Conservation (phyloP, 2,888 invertebrate genomes). For the Eilema depressum region DNA sequence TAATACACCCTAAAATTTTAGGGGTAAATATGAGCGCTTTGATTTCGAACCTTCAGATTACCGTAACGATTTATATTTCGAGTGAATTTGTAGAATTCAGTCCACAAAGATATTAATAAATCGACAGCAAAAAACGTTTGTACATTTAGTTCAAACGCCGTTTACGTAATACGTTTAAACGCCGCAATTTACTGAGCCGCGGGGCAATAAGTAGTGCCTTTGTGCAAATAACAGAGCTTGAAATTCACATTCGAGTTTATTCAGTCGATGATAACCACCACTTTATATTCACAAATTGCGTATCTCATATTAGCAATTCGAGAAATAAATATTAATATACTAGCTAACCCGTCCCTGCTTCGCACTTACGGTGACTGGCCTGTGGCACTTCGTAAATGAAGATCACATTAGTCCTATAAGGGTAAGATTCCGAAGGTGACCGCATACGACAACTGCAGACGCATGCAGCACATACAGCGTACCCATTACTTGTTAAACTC, state of each 20-base stretch:
- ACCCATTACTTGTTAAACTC: too few relatives aligned
- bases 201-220: neutral
- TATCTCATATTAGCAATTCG: neutral
- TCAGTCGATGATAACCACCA: neutral
- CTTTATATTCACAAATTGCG: neutral
- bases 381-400: too few relatives aligned
- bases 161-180: too few relatives aligned
- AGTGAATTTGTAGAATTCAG: neutral
- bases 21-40: neutral
- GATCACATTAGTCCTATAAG: too few relatives aligned
- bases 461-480: too few relatives aligned
- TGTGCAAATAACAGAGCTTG: neutral
- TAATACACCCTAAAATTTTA: slow-evolving; percentile 4
- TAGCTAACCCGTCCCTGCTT: neutral
- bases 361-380: too few relatives aligned
- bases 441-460: too few relatives aligned
- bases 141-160: neutral
- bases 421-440: too few relatives aligned
- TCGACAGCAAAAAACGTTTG: neutral
- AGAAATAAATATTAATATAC: neutral
- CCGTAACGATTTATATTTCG: neutral
- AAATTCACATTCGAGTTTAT: neutral
- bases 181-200: neutral
- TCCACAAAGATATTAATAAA: neutral
- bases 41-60: neutral